These are phyloP conservation scores for Poeciliopsis infans DNA, from an alignment of 2,797 vertebrate species.

Conservation along the genomic window DNA sequence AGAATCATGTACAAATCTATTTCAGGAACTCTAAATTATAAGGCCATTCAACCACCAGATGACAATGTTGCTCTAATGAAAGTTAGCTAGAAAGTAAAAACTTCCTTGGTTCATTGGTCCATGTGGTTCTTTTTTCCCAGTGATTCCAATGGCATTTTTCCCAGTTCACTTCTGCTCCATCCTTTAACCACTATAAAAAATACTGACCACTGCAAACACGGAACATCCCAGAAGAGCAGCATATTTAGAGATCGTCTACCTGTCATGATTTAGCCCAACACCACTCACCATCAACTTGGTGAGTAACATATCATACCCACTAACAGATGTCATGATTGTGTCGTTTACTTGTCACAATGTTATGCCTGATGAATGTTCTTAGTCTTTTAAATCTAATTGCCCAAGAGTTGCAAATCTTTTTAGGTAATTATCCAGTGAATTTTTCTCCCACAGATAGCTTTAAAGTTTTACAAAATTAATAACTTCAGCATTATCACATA, in stretches of 20 bases:
- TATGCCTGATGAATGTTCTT: not conserved
- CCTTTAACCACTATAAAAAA: not conserved
- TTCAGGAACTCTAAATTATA: not conserved
- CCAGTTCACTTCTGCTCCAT: not conserved
- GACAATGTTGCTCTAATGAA: not conserved
- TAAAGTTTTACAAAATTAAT: not conserved
- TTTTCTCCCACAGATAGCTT: not conserved
- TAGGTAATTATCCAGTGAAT: not conserved
- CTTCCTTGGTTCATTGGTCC: not conserved
- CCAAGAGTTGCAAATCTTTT: not conserved
- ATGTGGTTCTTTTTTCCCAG: not conserved
- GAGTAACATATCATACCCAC: not conserved
- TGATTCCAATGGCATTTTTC: not conserved
- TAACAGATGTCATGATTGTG: not conserved
- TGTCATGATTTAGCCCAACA: not conserved
- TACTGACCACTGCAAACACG: not conserved
- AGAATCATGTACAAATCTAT: not conserved
- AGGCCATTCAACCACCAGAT: not conserved
- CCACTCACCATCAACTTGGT: not conserved
- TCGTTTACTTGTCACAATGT: not conserved
- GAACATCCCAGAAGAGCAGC: not conserved
- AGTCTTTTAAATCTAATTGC: not conserved
- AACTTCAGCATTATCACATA: not conserved
- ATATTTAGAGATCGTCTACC: not conserved
- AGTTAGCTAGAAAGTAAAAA: not conserved